These are phyloP conservation scores for Cettia cetti DNA, from an alignment of 2,113 vertebrate genomes.

Conservation along the genomic window DNA sequence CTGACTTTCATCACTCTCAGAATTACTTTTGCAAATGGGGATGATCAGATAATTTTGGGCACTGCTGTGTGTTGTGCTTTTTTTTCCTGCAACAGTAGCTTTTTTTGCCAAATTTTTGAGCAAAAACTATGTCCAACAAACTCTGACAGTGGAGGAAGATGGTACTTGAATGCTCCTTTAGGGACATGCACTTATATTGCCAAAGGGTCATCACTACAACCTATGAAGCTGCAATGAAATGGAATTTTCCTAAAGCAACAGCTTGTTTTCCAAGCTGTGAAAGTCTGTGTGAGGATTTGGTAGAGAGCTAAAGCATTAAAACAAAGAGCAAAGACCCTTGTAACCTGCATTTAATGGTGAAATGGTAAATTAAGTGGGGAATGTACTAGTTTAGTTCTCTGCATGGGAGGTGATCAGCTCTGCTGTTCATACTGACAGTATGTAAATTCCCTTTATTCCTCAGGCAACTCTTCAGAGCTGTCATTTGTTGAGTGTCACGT, in stretches of 20 bases:
- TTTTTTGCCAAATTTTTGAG: not conserved
- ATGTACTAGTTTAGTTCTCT: not conserved
- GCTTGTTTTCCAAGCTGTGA: not conserved
- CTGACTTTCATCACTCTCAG: not conserved
- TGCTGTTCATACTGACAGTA: not conserved
- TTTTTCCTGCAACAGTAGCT: not conserved
- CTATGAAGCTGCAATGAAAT: not conserved
- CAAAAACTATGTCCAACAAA: not conserved
- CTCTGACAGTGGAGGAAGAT: not conserved
- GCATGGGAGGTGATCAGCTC: not conserved
- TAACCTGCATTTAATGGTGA: not conserved
- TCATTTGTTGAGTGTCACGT: not conserved
- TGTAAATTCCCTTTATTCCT: not conserved
- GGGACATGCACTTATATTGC: not conserved
- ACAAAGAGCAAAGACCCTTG: not conserved
- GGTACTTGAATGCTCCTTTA: not conserved
- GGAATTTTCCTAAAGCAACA: not conserved
- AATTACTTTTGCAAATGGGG: not conserved
- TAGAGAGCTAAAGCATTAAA: not conserved
- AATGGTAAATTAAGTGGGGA: not conserved
- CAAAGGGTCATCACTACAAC: not conserved
- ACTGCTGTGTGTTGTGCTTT: not conserved
- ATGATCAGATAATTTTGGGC: not conserved
- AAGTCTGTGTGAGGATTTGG: not conserved
- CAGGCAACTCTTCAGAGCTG: not conserved